Percentiles rank a stretch among this genome's conserved stretches.
These are phyloP conservation scores for Phaedon cochleariae DNA, from an alignment of 2,888 invertebrate genomes.

Conservation along the genomic window DNA sequence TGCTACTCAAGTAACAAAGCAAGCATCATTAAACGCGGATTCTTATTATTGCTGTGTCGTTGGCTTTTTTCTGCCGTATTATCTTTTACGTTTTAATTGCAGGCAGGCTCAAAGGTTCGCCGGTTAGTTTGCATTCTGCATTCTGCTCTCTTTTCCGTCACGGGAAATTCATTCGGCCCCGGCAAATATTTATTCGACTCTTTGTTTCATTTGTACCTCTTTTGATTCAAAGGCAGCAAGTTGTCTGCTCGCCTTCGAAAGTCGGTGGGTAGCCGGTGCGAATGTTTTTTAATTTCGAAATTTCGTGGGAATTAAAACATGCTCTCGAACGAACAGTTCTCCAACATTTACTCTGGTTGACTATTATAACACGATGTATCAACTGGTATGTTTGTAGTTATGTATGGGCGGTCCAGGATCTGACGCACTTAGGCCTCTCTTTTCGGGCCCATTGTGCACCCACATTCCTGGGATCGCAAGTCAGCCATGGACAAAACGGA, in stretches of 20 bases:
- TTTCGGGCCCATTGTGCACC: too few species aligned
- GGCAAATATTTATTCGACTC: constrained; percentile 35
- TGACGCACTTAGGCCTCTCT: too few species aligned
- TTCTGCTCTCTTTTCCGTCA: constrained; percentile 34
- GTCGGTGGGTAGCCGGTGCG: neutral
- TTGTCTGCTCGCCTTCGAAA: neutral
- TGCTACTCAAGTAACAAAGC: constrained; percentile 54
- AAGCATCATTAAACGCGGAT: constrained; percentile 58
- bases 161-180: constrained; percentile 32
- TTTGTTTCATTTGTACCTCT: constrained; percentile 28
- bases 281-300: neutral
- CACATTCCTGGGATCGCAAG: too few species aligned
- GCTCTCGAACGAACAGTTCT: neutral
- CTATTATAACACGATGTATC: too few species aligned
- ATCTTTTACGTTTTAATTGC: constrained; percentile 59
- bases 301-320: neutral
- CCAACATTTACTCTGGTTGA: neutral
- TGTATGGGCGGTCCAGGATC: too few species aligned
- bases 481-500: too few species aligned
- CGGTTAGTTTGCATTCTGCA: constrained; percentile 57
- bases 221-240: neutral
- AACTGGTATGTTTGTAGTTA: too few species aligned
- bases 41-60: constrained; percentile 59
- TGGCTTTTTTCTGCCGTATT: constrained; percentile 56
- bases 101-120: constrained; percentile 51